Conservation (phyloP, 2,797 vertebrate genomes). For the Enteromius trimaculatus region DNA sequence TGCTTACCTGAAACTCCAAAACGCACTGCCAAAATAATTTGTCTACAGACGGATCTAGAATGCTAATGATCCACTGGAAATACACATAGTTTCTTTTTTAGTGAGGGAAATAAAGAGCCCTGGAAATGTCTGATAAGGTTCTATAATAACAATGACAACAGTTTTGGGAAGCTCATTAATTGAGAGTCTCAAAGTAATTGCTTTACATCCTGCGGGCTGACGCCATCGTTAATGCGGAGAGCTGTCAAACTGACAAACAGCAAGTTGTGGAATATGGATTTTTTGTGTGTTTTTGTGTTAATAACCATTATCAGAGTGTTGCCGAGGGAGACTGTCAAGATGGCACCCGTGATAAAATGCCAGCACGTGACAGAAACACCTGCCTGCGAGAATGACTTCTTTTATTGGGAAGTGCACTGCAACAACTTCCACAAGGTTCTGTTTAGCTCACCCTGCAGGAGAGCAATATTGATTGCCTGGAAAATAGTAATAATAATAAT, state of each 20-base stretch:
- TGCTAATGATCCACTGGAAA: constrained; percentile 68
- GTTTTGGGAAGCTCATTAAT: constrained; percentile 85
- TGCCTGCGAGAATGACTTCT: constrained; percentile 76
- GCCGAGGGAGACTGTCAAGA: constrained; percentile 81
- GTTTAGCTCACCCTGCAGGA: constrained; percentile 75
- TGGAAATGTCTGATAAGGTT: constrained; percentile 80
- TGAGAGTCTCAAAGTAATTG: constrained; percentile 83
- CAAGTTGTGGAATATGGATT: constrained; percentile 82
- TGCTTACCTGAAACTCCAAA: constrained; percentile 57
- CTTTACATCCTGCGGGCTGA: constrained; percentile 79
- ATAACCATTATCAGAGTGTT: constrained; percentile 81
- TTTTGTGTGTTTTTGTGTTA: constrained; percentile 76
- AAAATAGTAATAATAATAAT: constrained; percentile 9
- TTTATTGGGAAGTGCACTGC: constrained; percentile 78
- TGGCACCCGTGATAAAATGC: constrained; percentile 82
- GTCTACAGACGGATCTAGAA: constrained; percentile 60
- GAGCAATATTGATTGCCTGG: constrained; percentile 78
- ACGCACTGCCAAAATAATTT: constrained; percentile 60
- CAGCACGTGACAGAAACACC: constrained; percentile 81
- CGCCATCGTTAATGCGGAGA: constrained; percentile 78
- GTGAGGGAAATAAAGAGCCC: constrained; percentile 68
- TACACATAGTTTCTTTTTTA: constrained; percentile 69
- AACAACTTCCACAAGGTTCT: constrained; percentile 71
- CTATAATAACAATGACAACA: constrained; percentile 80
- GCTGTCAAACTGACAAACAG: constrained; percentile 85